These are phyloP conservation scores for Argopecten irradians DNA, from an alignment of 1,140 invertebrate genomes.

Conservation along the genomic window DNA sequence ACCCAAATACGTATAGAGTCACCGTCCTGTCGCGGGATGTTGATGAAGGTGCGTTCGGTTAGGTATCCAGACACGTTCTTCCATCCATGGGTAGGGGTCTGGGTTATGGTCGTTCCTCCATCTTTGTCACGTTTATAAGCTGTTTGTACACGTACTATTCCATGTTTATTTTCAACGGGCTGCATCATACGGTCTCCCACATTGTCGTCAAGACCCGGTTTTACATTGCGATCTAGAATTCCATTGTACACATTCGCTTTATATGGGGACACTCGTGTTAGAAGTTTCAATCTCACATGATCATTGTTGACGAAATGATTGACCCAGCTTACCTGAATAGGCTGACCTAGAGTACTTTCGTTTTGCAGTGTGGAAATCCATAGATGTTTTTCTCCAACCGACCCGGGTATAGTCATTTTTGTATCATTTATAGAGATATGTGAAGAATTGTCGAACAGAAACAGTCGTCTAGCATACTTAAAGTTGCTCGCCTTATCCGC, in stretches of 20 bases:
- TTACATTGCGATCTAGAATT: background rate
- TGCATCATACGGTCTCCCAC: conserved; percentile 3
- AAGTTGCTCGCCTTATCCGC: background rate
- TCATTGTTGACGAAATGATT: background rate
- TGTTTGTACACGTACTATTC: conserved; percentile 36
- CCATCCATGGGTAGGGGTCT: conserved; percentile 24
- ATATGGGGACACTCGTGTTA: background rate
- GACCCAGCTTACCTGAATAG: background rate
- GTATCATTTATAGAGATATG: background rate
- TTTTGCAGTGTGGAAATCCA: background rate
- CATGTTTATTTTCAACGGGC: conserved; percentile 34
- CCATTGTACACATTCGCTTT: background rate
- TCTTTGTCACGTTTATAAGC: conserved; percentile 25
- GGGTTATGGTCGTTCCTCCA: background rate
- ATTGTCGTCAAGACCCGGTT: conserved; percentile 29
- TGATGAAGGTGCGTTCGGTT: conserved; percentile 5
- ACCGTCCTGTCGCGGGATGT: conserved; percentile 33
- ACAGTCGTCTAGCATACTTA: background rate
- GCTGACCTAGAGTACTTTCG: background rate
- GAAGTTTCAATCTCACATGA: background rate
- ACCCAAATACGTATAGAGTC: conserved; percentile 44
- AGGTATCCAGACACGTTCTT: background rate
- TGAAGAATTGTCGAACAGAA: background rate
- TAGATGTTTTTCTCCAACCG: background rate
- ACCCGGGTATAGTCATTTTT: background rate